Evolutionary conservation across 2,113 vertebrate genomes (phyloP).

Genomic region (Leucosticte australis): DNA sequence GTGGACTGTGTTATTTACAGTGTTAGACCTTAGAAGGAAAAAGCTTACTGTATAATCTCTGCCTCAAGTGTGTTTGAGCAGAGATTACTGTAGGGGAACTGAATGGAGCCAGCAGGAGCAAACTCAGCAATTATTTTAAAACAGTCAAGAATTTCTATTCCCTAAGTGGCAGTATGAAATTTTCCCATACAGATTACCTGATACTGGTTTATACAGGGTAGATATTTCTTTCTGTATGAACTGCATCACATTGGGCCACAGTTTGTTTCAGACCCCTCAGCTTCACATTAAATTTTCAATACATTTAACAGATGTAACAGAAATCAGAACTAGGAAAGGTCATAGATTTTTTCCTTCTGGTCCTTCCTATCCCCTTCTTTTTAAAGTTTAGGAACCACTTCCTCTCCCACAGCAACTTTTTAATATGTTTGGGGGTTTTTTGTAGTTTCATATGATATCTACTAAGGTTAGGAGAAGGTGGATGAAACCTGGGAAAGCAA

Average conservation of each 20-base stretch:
- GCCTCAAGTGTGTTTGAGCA: neutral
- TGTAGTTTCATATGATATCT: neutral
- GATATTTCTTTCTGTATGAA: neutral
- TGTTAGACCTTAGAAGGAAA: neutral
- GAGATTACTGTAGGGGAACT: neutral
- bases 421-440: neutral
- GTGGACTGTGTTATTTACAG: conserved; percentile 29
- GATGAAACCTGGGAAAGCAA: neutral
- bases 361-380: neutral
- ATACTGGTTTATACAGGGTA: neutral
- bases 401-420: neutral
- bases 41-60: conserved; percentile 7
- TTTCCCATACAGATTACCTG: neutral
- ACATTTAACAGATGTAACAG: neutral
- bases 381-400: neutral
- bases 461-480: neutral
- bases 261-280: neutral
- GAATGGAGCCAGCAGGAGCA: neutral
- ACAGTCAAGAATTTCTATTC: neutral
- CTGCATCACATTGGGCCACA: neutral
- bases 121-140: conserved; percentile 1
- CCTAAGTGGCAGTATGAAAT: neutral
- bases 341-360: neutral
- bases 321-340: neutral
- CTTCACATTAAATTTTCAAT: neutral